Base-by-base conservation (phyloP, 30 jellyfish, hydroid and myxozoan genomes). In the Clytia hemisphaerica region DNA sequence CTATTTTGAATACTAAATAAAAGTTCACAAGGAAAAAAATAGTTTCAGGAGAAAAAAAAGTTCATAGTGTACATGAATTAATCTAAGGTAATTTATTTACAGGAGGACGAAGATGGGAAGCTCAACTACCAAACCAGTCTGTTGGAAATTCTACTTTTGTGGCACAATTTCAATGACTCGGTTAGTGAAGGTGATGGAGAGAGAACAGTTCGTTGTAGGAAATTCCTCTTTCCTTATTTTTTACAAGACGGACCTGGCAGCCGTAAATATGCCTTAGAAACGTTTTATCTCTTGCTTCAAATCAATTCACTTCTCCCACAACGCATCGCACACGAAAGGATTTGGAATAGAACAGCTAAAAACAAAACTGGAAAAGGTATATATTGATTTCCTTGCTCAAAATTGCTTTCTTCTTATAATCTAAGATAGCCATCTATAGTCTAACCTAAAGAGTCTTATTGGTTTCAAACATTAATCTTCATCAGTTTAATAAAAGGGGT, bases 141-240 rank as follows among this genome's bases (percentile, higher is more conserved):
- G 5, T 34, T 62, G 71, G 9, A 62, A 4, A 6, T 4, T 15
- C 68, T 67, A 4, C n/a, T 62, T 26, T 4, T 62, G 58, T 7
- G 6, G 4, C n/a, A 12, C 19, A 62, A 62, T 36, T 36, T 62
- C 38, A 15, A 3, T 35, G 76, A 62, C 37, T 67, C 27, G 15
- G 37, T 62, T 32, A 19, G 27, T 33, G 76, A 62, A 62, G 76
- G 76, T 12, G 76, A 62, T 62, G 76, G 76, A 3, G 70, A 12
- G 6, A n/a, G 72, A 6, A n/a, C 30, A 7, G 6, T 58, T 12
- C 72, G 72, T 12, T 25, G 61, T 22, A 31, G 76, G 76, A 62
- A 62, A 35, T 62, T 62, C 28, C 19, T 36, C 27, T 67, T 62
- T 6, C 76, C 6, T 30, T 62, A 62, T 35, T 22, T 62, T 7